phyloP scores from a whole-genome alignment of 2,888 invertebrate species.

The Euplagia quadripunctaria region DNA sequence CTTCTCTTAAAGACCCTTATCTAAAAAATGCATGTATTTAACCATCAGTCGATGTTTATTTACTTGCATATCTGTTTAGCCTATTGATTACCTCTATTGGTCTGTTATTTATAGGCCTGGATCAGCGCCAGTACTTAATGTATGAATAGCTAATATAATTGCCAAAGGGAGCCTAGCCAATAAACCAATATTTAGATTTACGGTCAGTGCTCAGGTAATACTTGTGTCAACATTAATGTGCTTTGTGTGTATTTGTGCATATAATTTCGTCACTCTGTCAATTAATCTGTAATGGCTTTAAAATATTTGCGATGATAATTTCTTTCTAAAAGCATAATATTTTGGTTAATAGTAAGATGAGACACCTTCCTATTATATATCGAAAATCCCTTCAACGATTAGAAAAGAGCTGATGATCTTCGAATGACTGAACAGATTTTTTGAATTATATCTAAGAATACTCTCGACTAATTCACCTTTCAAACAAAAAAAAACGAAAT shows the following conservation, averaged over 20 bases:
- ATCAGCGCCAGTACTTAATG: conserved; percentile 57
- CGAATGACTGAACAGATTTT: no score
- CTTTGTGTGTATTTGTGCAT: conserved; percentile 9
- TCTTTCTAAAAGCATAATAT: not conserved
- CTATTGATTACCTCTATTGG: conserved; percentile 59
- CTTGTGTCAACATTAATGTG: conserved; percentile 24
- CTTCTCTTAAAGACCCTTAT: not conserved
- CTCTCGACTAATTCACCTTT: no score
- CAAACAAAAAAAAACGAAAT: no score
- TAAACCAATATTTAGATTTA: conserved; percentile 44
- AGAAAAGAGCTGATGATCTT: no score
- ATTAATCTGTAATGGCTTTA: not conserved
- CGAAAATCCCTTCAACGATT: no score
- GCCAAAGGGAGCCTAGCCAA: conserved; percentile 43
- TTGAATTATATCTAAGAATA: no score
- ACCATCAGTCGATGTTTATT: not conserved
- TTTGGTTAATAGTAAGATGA: no score
- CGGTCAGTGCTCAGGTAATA: conserved; percentile 34
- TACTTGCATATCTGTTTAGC: conserved; percentile 32
- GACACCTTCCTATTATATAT: no score
- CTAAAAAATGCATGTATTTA: not conserved
- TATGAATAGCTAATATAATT: conserved; percentile 58
- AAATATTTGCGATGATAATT: not conserved
- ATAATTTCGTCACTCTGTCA: conserved; percentile 3
- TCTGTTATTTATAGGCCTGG: conserved; percentile 56